Percentiles rank a stretch among this genome's conserved stretches.
phyloP scores from a whole-genome alignment of 2,113 vertebrate genomes.

The Prinia subflava region DNA sequence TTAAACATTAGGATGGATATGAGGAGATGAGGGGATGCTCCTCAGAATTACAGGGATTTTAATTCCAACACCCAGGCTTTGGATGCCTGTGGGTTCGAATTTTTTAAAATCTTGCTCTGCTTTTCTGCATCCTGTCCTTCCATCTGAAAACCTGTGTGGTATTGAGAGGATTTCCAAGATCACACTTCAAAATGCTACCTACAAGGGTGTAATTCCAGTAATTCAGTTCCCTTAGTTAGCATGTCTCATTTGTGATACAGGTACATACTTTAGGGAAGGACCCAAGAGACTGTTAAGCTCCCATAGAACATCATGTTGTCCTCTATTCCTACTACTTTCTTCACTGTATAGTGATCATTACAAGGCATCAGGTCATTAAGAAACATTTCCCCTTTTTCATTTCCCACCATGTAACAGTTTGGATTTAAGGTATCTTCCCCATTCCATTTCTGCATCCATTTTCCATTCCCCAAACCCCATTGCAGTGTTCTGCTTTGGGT shows the following conservation, averaged over 20 bases:
- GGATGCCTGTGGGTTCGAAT: background rate
- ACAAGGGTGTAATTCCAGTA: background rate
- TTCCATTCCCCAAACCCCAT: background rate
- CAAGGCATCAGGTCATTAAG: background rate
- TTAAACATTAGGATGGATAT: background rate
- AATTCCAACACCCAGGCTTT: background rate
- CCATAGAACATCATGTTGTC: background rate
- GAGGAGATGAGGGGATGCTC: background rate
- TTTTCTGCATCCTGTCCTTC: background rate
- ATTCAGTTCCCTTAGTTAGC: background rate
- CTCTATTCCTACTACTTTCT: background rate
- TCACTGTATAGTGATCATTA: background rate
- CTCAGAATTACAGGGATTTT: background rate
- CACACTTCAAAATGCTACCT: background rate
- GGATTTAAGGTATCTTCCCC: background rate
- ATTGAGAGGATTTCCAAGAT: background rate
- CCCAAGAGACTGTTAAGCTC: background rate
- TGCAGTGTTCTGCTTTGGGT: background rate
- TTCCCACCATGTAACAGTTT: background rate
- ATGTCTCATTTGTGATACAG: background rate
- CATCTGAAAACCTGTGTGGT: background rate
- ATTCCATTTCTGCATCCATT: background rate
- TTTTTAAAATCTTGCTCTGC: background rate
- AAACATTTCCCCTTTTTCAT: background rate
- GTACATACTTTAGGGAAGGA: background rate